A percentile compares a stretch with the other conserved stretches of the same genome.
phyloP scores from a whole-genome alignment of 2,888 invertebrate species.

The Pyrgus malvae region DNA sequence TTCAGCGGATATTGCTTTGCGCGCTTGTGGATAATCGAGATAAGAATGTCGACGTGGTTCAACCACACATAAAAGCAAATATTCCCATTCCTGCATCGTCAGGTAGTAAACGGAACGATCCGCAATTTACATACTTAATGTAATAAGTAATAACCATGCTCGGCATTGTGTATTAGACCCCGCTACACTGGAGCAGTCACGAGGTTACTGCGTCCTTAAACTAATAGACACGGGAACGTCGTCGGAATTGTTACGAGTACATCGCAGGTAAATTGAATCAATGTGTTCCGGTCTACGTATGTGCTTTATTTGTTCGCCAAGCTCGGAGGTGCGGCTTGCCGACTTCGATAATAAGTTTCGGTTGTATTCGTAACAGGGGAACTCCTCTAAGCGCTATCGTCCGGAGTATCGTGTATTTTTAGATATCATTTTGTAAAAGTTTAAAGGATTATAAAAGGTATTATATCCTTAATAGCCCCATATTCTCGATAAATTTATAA shows the following conservation, averaged over 20 bases:
- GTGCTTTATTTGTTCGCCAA: conserved; percentile 3
- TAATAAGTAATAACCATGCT: conserved; percentile 28
- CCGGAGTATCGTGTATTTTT: no score
- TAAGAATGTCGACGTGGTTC: conserved; percentile 5
- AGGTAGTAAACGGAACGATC: conserved; percentile 25
- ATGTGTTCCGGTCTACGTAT: conserved; percentile 12
- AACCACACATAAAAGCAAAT: conserved; percentile 9
- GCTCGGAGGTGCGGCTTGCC: conserved; percentile 31
- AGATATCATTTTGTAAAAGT: no score
- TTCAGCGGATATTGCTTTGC: no score
- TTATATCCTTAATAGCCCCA: no score
- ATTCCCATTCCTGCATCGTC: conserved; percentile 20
- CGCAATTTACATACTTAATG: conserved; percentile 28
- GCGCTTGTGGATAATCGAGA: background rate
- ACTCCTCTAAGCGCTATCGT: no score
- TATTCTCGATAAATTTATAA: no score
- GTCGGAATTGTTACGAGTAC: conserved; percentile 16
- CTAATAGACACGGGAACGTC: conserved; percentile 23
- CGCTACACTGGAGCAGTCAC: conserved; percentile 17
- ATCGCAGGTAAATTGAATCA: conserved; percentile 25
- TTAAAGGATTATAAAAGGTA: no score
- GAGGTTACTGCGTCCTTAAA: conserved; percentile 21
- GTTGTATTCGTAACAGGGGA: no score
- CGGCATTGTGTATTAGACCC: conserved; percentile 21
- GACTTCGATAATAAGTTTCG: conserved; percentile 56